Base-by-base conservation (phyloP, 2,797 vertebrate genomes). In the Sebastes aleutianus region DNA sequence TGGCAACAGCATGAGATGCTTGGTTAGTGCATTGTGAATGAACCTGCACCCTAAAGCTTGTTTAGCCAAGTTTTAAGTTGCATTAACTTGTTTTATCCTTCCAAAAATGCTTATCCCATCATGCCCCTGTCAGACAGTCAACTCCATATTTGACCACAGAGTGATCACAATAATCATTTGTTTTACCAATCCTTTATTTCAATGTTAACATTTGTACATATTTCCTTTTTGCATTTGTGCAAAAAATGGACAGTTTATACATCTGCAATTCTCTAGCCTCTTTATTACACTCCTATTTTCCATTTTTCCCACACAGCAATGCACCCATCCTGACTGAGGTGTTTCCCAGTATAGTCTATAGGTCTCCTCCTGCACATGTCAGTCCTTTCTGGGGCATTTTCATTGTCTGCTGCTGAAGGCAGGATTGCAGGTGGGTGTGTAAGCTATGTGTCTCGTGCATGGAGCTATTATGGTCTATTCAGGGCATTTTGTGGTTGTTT, bases 401-500 rank as follows among this genome's bases (percentile, higher is more conserved):
- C 82, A 91, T 93, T 94, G 93, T 94, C 86, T 88, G 87, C 81
- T 65, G 71, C 81, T 65, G 71, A 63, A 59, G 73, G 70, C 78
- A 83, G 76, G n/a, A 43, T 24, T 80, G 81, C 84, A 89, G 78
- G 87, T 91, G 87, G 82, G 81, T 78, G 86, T 79, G 6, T 54
- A 54, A 77, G 31, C 74, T 74, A 65, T 84, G 82, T 75, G 76
- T 75, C 76, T 82, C 58, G 20, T 72, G 0, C 39, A 43, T 43
- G 5, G 50, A 64, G 65, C 54, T 79, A 24, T 83, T 86, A 20
- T 53, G 36, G 24, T 74, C 73, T 79, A 10, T 79, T 76, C 27
- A 13, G 59, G 66, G 20, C 24, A 50, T 84, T 83, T 83, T 68
- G 6, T 54, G 64, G 13, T 31, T 85, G 76, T 74, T 67, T 80